phyloP scores from a whole-genome alignment of 1,140 invertebrate species.

The Drosophila setifemur region DNA sequence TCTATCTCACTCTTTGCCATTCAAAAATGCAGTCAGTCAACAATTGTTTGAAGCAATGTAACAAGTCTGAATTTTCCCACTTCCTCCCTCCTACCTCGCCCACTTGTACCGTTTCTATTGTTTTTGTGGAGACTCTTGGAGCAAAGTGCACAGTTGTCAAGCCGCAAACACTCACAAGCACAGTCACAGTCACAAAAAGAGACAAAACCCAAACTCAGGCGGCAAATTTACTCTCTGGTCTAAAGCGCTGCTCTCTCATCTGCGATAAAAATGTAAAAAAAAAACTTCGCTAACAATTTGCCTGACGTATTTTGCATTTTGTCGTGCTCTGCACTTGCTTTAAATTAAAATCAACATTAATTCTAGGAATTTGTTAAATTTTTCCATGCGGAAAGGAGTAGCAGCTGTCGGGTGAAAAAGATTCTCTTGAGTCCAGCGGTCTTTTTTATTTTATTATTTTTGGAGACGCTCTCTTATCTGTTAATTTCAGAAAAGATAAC shows the following conservation, averaged over 20 bases:
- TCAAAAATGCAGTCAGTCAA: slow-evolving; percentile 19
- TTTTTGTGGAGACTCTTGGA: slow-evolving; percentile 36
- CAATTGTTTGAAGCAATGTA: too few relatives aligned
- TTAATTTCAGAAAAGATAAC: too few relatives aligned
- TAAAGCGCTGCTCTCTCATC: slow-evolving; percentile 1
- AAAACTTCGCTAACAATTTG: slow-evolving; percentile 46
- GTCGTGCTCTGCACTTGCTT: background rate
- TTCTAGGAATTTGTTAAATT: background rate
- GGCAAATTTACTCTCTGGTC: slow-evolving; percentile 21
- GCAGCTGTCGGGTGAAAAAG: too few relatives aligned
- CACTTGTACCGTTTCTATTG: slow-evolving; percentile 31
- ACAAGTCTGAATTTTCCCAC: too few relatives aligned
- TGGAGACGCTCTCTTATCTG: too few relatives aligned
- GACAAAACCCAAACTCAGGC: too few relatives aligned
- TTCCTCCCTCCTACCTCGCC: slow-evolving; percentile 5
- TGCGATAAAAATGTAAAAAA: slow-evolving; percentile 39
- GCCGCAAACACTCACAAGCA: slow-evolving; percentile 20
- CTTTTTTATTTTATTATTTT: too few relatives aligned
- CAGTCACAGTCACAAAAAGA: slow-evolving; percentile 6
- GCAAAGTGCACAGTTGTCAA: slow-evolving; percentile 68
- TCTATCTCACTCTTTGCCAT: too few relatives aligned
- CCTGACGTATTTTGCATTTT: slow-evolving; percentile 45
- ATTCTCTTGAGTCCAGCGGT: too few relatives aligned
- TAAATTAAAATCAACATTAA: slow-evolving; percentile 9
- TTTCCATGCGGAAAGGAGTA: background rate